These are phyloP conservation scores for Limosa lapponica DNA, from an alignment of 2,797 vertebrate genomes.

Conservation along the genomic window DNA sequence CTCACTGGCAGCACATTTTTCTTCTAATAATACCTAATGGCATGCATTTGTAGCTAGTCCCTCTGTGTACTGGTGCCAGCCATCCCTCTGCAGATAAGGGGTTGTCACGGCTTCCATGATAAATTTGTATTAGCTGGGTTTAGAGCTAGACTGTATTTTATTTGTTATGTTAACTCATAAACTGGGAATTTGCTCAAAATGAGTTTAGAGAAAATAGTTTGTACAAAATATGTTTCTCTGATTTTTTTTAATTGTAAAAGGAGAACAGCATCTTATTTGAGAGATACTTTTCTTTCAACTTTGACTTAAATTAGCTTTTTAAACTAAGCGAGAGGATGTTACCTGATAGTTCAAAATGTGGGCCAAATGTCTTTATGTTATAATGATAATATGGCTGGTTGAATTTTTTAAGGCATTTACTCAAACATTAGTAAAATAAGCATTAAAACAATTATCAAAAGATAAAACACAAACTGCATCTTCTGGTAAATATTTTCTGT, in stretches of 20 bases:
- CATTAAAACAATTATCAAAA: not conserved
- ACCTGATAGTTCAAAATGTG: not conserved
- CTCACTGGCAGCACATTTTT: not conserved
- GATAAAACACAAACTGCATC: not conserved
- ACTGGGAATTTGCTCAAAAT: not conserved
- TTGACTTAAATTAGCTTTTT: not conserved
- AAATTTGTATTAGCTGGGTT: conserved; percentile 9
- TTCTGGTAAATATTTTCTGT: not conserved
- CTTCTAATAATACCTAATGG: not conserved
- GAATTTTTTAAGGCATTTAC: not conserved
- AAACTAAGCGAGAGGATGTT: not conserved
- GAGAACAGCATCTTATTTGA: not conserved
- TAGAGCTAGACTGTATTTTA: not conserved
- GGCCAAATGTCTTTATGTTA: not conserved
- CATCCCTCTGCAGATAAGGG: conserved; percentile 7
- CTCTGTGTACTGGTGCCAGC: not conserved
- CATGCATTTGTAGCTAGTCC: not conserved
- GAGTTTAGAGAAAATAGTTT: not conserved
- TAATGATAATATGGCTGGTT: not conserved
- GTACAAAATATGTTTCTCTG: not conserved
- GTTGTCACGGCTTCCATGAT: not conserved
- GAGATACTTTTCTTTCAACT: not conserved
- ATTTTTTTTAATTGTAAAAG: not conserved
- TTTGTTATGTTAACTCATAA: not conserved
- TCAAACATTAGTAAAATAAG: not conserved